These are phyloP conservation scores for Drosophila setifemur DNA, from an alignment of 1,140 invertebrate species.

Conservation along the genomic window DNA sequence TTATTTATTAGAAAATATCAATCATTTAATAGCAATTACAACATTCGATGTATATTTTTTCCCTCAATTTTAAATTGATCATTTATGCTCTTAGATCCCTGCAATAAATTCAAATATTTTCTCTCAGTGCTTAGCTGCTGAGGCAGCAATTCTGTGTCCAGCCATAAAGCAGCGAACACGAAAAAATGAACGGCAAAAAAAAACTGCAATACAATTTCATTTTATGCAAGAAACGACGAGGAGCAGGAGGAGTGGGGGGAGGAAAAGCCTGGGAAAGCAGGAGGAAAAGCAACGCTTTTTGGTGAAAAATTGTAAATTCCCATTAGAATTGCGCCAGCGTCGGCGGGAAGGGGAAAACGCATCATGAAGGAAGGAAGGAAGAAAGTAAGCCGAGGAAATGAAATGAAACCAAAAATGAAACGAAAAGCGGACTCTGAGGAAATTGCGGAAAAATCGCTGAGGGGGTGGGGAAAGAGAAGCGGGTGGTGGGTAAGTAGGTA, in stretches of 20 bases:
- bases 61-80: no score
- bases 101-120: not conserved
- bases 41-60: no score
- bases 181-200: slow-evolving; percentile 6
- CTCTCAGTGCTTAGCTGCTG: slow-evolving; percentile 33
- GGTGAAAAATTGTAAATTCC: slow-evolving; percentile 78
- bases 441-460: not conserved
- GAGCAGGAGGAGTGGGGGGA: not conserved
- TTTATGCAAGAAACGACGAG: slow-evolving; percentile 73
- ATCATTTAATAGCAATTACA: no score
- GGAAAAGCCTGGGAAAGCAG: not conserved
- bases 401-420: slow-evolving; percentile 64
- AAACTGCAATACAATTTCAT: slow-evolving; percentile 78
- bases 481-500: slow-evolving; percentile 57
- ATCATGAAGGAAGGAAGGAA: slow-evolving; percentile 22
- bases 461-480: not conserved
- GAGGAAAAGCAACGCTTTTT: slow-evolving; percentile 56
- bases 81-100: not conserved
- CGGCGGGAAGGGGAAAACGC: not conserved
- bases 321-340: slow-evolving; percentile 65
- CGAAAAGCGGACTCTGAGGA: slow-evolving; percentile 24
- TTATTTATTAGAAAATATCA: no score
- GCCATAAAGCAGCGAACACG: slow-evolving; percentile 64
- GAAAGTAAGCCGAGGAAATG: slow-evolving; percentile 56
- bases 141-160: slow-evolving; percentile 68